Evolutionary conservation across 1,140 invertebrate species (phyloP).

Genomic region (Augochlora pura): DNA sequence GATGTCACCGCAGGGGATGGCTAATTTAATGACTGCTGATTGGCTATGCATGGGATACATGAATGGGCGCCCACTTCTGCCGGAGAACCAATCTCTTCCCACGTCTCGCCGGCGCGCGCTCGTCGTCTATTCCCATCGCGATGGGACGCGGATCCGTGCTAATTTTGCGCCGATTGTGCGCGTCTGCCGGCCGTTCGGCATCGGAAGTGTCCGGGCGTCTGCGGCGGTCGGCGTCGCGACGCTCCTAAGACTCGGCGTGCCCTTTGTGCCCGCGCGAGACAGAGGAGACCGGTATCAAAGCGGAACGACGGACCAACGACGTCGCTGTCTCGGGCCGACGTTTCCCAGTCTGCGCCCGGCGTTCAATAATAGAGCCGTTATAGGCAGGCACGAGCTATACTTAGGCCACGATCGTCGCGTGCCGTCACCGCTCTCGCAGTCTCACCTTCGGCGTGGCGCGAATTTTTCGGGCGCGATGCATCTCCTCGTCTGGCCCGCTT

Average conservation of each 20-base stretch:
- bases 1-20: conserved; percentile 61
- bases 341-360: conserved; percentile 7
- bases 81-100: conserved; percentile 32
- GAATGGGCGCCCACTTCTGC: conserved; percentile 36
- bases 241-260: neutral
- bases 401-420: conserved; percentile 30
- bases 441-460: neutral
- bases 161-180: conserved; percentile 24
- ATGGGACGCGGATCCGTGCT: conserved; percentile 12
- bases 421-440: conserved; percentile 11
- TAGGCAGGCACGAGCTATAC: conserved; percentile 27
- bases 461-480: neutral
- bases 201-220: neutral
- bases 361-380: conserved; percentile 9
- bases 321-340: neutral
- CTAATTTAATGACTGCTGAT: conserved; percentile 73
- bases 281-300: neutral
- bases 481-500: neutral
- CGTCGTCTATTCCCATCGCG: conserved; percentile 12
- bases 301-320: too few relatives aligned
- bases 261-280: neutral
- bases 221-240: too few relatives aligned
- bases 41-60: conserved; percentile 67
- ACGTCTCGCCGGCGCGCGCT: conserved; percentile 20
- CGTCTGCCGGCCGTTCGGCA: neutral